Base-by-base conservation (phyloP, 2,113 vertebrate genomes). In the Lagopus leucura region DNA sequence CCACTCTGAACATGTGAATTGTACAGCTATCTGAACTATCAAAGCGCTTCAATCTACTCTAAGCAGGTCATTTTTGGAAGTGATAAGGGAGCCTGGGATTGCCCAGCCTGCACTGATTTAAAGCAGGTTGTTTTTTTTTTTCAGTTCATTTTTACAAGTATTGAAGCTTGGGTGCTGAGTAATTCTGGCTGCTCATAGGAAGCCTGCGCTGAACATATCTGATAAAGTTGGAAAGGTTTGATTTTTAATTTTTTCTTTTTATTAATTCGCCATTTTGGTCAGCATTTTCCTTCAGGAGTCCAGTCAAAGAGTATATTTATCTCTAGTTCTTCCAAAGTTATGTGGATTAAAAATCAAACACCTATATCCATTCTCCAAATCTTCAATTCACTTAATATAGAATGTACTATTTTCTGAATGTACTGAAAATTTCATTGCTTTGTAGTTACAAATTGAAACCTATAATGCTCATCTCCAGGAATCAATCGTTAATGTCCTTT, bases 51-150 rank as follows among this genome's bases (percentile, higher is more conserved):
- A 96, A 95, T 98, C 97, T 97, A 95, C 95, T 97, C 93, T 96
- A 97, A 98, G 97, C 95, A 97, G 95, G 96, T 97, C 57, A 97
- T 98, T 98, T 97, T 92, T 85, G 94, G 95, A 92, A 97, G 93
- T 19, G 89, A 97, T 97, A 97, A 96, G 92, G 90, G 93, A 97
- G 80, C 22, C 91, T 95, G 58, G 95, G 97, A 97, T 97, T 97
- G 94, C 96, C 92, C 95, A 95, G 86, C 88, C 91, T 93, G 82
- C 92, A 91, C 92, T 96, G 96, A 97, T 96, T 97, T 97, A 97
- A 96, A 97, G 94, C 90, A 38, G 38, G 38, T 10, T 88, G n/a
- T 36, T 91, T 90, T 78, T 94, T 95, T 67, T 94, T 50, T 67
- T 95, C 90, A 71, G 88, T 94, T 95, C 71, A 22, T 95, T 97